Conservation (phyloP, 2,113 vertebrate genomes). For the Pangasianodon hypophthalmus region DNA sequence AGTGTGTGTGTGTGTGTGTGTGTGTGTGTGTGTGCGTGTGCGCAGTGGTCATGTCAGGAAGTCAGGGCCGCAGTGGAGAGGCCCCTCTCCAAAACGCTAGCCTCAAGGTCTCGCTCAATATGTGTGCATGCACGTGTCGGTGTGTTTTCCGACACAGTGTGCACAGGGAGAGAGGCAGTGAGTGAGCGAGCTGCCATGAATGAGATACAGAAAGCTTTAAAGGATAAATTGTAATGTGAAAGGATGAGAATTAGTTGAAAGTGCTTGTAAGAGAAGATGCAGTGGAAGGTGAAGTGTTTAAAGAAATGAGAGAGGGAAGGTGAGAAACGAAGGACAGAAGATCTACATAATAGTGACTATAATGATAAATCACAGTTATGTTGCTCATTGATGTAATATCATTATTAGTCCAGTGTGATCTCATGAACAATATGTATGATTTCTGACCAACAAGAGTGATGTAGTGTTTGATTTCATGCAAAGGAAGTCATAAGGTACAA, state of each 20-base stretch:
- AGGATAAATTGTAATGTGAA: background rate
- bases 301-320: background rate
- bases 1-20: background rate
- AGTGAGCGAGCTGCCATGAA: conserved; percentile 50
- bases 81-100: conserved; percentile 74
- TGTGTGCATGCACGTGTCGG: conserved; percentile 56
- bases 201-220: conserved; percentile 22
- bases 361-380: background rate
- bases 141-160: conserved; percentile 37
- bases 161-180: conserved; percentile 25
- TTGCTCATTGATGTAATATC: background rate
- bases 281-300: conserved; percentile 29
- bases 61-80: conserved; percentile 78
- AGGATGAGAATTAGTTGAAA: conserved; percentile 5
- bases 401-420: background rate
- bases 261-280: background rate
- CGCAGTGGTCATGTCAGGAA: conserved; percentile 72
- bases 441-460: background rate
- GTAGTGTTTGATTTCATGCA: background rate
- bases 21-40: conserved; percentile 10
- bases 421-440: background rate
- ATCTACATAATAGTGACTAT: too few species aligned
- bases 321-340: conserved; percentile 17
- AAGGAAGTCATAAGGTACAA: background rate
- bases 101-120: conserved; percentile 74